These are phyloP conservation scores for Chironomus riparius DNA, from an alignment of 2,888 invertebrate genomes.

Conservation along the genomic window DNA sequence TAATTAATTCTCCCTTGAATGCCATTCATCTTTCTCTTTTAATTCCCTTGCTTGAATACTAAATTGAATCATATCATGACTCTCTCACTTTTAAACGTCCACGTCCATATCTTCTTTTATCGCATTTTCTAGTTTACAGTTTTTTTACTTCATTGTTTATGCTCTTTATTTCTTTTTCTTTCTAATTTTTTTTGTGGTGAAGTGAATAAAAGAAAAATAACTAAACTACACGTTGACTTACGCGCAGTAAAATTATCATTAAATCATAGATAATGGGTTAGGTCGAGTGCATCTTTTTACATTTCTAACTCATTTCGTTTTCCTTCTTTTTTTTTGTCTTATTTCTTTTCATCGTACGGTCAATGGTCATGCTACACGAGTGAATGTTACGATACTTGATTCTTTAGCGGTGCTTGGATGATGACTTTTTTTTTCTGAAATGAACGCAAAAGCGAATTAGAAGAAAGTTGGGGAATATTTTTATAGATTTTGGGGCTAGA, in stretches of 20 bases:
- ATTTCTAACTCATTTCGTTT: not conserved
- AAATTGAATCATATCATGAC: not conserved
- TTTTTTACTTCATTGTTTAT: slow-evolving; percentile 22
- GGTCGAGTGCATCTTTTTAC: slow-evolving; percentile 17
- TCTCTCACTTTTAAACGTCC: not conserved
- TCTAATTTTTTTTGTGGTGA: not conserved
- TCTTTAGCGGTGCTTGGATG: not conserved
- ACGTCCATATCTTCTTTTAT: not conserved
- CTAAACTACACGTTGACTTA: no score
- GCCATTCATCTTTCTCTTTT: not conserved
- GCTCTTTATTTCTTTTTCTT: not conserved
- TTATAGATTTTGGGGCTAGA: no score
- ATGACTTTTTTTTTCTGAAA: not conserved
- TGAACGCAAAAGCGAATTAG: no score
- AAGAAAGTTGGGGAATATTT: no score
- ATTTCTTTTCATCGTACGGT: not conserved
- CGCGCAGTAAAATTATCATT: slow-evolving; percentile 7
- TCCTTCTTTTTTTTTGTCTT: not conserved
- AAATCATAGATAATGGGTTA: slow-evolving; percentile 22
- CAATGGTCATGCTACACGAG: slow-evolving; percentile 17
- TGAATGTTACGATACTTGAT: slow-evolving; percentile 1
- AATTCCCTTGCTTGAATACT: slow-evolving; percentile 1
- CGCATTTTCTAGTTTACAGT: slow-evolving; percentile 13
- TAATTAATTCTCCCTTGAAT: not conserved
- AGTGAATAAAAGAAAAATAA: no score